Conservation (phyloP, 2,888 invertebrate genomes). For the Drosophila buzzatii region DNA sequence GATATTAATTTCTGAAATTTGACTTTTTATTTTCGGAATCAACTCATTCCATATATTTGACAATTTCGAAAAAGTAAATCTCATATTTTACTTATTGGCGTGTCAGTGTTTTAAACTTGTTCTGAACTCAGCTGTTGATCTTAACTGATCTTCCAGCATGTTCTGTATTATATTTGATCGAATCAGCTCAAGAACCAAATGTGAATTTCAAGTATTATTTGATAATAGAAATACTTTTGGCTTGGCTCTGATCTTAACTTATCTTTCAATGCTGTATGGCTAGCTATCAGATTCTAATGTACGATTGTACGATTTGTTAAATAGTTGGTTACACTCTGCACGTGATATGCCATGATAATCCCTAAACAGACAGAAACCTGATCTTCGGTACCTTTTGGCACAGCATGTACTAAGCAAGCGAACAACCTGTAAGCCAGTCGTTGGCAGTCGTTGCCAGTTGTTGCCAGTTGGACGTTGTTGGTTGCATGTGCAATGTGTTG, state of each 20-base stretch:
- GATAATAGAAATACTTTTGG: no score
- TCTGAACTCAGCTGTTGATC: neutral
- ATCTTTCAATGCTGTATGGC: no score
- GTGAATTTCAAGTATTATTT: neutral
- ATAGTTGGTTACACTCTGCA: conserved; percentile 25
- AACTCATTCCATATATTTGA: neutral
- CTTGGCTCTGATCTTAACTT: no score
- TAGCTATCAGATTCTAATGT: neutral
- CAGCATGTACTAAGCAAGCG: conserved; percentile 35
- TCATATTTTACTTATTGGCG: neutral
- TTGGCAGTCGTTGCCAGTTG: conserved; percentile 25
- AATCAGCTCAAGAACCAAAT: neutral
- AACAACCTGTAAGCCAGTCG: conserved; percentile 44
- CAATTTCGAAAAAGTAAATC: neutral
- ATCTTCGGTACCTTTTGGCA: conserved; percentile 46
- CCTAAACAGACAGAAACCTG: conserved; percentile 51
- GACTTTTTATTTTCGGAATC: neutral
- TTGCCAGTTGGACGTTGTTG: conserved; percentile 31
- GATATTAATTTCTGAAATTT: neutral
- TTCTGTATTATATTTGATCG: neutral
- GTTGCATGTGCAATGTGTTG: conserved; percentile 39
- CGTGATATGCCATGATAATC: conserved; percentile 36
- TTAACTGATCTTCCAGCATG: neutral
- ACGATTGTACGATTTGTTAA: neutral
- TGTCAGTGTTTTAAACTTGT: neutral